Conservation (phyloP, 2,888 invertebrate species). For the Siphlonurus alternatus region DNA sequence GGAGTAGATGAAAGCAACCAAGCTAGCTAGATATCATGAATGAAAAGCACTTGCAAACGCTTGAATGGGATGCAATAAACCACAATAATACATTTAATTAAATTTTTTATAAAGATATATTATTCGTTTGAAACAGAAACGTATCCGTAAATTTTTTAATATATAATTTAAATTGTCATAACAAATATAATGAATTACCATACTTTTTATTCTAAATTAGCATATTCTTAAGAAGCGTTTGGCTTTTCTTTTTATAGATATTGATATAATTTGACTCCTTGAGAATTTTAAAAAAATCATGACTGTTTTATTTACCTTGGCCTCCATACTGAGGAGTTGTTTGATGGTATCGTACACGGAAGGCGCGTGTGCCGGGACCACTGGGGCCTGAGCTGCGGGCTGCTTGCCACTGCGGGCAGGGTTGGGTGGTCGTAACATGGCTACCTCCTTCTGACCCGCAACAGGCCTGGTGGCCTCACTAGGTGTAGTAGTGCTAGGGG, state of each 20-base stretch:
- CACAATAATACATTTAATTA: no score
- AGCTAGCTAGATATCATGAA: background rate
- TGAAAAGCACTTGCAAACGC: background rate
- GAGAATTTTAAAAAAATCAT: no score
- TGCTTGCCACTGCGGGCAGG: constrained; percentile 23
- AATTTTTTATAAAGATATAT: no score
- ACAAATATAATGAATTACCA: no score
- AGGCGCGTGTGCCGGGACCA: constrained; percentile 28
- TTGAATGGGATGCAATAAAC: background rate
- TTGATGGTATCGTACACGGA: constrained; percentile 39
- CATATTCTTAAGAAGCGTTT: no score
- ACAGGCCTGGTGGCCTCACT: constrained; percentile 16
- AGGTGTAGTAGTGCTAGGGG: constrained; percentile 9
- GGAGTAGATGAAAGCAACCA: background rate
- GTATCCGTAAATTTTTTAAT: no score
- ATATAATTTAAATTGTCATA: no score
- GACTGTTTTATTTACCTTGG: constrained; percentile 43
- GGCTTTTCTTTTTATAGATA: no score
- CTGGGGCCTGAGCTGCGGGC: constrained; percentile 33
- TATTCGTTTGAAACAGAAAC: no score
- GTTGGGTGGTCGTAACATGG: constrained; percentile 40
- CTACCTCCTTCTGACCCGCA: constrained; percentile 44
- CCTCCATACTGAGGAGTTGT: constrained; percentile 36
- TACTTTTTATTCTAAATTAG: no score
- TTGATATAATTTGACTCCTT: no score